Evolutionary conservation across 2,888 invertebrate species (phyloP), one percentile per base, ranked within the genome.

Genomic region (Empis livida): DNA sequence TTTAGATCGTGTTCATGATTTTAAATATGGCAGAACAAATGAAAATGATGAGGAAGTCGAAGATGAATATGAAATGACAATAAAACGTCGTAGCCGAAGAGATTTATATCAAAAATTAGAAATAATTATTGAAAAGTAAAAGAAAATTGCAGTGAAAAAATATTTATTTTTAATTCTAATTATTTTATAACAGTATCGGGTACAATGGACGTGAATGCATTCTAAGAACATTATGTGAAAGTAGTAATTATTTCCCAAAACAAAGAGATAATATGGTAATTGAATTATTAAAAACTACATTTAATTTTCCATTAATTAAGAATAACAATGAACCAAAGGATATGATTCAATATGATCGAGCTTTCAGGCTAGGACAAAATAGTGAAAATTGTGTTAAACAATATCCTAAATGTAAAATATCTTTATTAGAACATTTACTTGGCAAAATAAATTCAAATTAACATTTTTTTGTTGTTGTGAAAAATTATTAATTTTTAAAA

Each of bases 191-290:
- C 67, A 87, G 87, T 51, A 83, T 85, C 79, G 86, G 85, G 1
- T 82, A 81, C 58, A 75, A 79, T 56, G 87, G 87, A 1, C 71
- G 80, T 43, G 72, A 77, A 10, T 87, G 87, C 59, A 73, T 87
- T 38, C 67, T 82, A 39, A 77, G 82, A 47, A 78, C 84, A 0
- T 66, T 87, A 0, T 87, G 87, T 62, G 87, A 87, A 61, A 78
- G 82, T 3, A 77, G 79, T 0, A 78, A 79, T 52, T 71, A 76
- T 13, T 69, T 84, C 32, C 71, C 75, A 11, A 74, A 77, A 1
- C 73, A 74, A 49, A 77, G 76, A 11, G 75, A 72, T 13, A 81
- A 79, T 47, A 75, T 84, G 69, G 63, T 82, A 2, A 78, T 83
- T 54, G 82, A 84, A 64, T 75, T 86, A 65, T 74, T 85, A 50